phyloP scores from a whole-genome alignment of 2,888 invertebrate species.

The Drosophila prostipennis region DNA sequence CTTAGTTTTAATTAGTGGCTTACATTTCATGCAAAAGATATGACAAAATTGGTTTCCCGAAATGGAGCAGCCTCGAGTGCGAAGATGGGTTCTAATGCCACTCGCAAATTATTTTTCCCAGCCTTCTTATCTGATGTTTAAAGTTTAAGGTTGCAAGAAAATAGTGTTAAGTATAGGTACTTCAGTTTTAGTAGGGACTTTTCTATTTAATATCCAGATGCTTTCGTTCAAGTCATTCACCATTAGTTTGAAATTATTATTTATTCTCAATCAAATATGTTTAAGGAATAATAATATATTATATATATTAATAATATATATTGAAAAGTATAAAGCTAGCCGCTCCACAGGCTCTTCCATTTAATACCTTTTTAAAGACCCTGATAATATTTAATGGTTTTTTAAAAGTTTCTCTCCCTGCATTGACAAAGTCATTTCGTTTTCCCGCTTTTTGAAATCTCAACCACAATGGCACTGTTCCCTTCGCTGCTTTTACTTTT shows the following conservation, averaged over 20 bases:
- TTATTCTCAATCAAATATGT: no score
- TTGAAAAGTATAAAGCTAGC: neutral
- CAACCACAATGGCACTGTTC: constrained; percentile 4
- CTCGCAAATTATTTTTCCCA: constrained; percentile 9
- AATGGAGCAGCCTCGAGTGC: constrained; percentile 26
- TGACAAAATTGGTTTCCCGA: constrained; percentile 43
- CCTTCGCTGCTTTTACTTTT: neutral
- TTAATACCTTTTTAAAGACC: neutral
- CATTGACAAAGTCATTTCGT: neutral
- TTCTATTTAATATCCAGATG: neutral
- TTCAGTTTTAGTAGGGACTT: neutral
- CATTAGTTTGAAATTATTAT: no score
- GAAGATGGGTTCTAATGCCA: constrained; percentile 12
- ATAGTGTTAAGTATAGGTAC: neutral
- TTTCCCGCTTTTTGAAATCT: neutral
- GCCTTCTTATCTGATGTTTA: constrained; percentile 3
- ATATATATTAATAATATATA: no score
- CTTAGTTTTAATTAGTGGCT: constrained; percentile 79
- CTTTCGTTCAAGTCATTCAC: neutral
- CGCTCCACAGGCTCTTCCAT: no score
- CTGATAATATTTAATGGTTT: neutral
- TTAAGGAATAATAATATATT: no score
- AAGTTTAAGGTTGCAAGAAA: neutral
- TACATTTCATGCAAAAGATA: constrained; percentile 54
- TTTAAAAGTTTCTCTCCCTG: neutral